Base-by-base conservation (phyloP, 2,888 invertebrate species). In the Nasonia oneida region DNA sequence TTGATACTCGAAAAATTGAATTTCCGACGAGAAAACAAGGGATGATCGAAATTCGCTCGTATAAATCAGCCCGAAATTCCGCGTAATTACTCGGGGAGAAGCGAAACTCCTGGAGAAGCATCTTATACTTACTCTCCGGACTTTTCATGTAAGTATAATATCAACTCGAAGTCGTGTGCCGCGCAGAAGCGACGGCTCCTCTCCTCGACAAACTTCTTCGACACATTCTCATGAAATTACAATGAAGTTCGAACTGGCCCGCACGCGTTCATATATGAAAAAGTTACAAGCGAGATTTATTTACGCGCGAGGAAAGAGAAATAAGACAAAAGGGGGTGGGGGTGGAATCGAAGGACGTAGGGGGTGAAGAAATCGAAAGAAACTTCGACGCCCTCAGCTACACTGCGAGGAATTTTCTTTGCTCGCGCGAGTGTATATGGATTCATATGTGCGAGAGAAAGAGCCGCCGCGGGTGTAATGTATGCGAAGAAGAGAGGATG, bases 171-270 rank as follows among this genome's bases (percentile, higher is more conserved):
- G 14, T 14, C 33, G 64, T 29, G 3, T 1, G 29, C 29, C 29
- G 23, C 3, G 3, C 33, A 18, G 50, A 18, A 57, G 33, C 18
- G 5, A n/a, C 10, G 2, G 14, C 47, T 42, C 29, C 81, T 61
- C 81, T 61, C 37, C 47, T 47, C 23, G 39, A 29, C 50, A 29
- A 57, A 57, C 42, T 73, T 15, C 57, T 33, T 15, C 71, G 42
- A 67, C 67, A 50, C 53, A 57, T 50, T 71, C 53, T 81, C 57
- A 73, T 81, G 73, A 81, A 73, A 81, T 57, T 79, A 73, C 39
- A 73, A 81, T 81, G 70, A 73, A 37, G 39, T 57, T n/a, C 39
- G 42, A 47, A 14, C 12, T 14, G 12, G 4, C 4, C 14, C 12
- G 67, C 29, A 15, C 10, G 14, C 33, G 53, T 23, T 23, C 39